Evolutionary conservation across 2,888 invertebrate species (phyloP), one percentile per base, ranked within the genome.

Genomic region (Drosophila atripex): DNA sequence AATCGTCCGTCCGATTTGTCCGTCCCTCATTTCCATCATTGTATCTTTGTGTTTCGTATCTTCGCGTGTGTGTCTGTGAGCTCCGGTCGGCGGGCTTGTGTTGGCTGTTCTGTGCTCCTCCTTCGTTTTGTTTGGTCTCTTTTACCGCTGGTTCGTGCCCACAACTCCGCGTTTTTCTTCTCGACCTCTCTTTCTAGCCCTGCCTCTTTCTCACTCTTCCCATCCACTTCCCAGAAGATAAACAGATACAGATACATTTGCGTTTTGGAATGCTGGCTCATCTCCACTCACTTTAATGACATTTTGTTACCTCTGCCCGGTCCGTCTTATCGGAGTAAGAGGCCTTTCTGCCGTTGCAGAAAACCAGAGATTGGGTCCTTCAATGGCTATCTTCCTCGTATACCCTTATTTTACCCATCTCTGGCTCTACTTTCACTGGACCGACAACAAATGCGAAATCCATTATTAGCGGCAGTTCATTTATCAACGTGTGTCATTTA

Each of bases 401-500:
- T 68, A 82, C 74, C 74, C 53, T 25, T 2, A 41, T 35, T 32
- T 75, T 63, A 70, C 71, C 60, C 76, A 82, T 54, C 65, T 63
- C 75, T 58, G 61, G 88, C 82, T 75, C 85, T 82, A 82, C 82
- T 82, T 82, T 82, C 82, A 88, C 82, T 88, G 47, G 49, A 56
- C 25, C 35, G 45, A 21, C 30, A n/a, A 9, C 9, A 21, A 55
- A 63, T 41, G 55, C 66, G 54, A 59, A 68, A 61, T 64, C 47
- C 76, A 82, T 85, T 87, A 80, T 87, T 86, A 73, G 78, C 61
- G 56, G 69, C 56, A 52, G 68, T 86, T 82, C 88, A 82, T 82
- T 82, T 82, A 82, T 82, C 82, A 82, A 88, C 82, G 88, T 88
- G 88, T 82, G 77, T 83, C 80, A 86, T 69, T 75, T 69, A 69